Evolutionary conservation across 1,140 invertebrate species (phyloP).

Genomic region (Eurosta solidaginis): DNA sequence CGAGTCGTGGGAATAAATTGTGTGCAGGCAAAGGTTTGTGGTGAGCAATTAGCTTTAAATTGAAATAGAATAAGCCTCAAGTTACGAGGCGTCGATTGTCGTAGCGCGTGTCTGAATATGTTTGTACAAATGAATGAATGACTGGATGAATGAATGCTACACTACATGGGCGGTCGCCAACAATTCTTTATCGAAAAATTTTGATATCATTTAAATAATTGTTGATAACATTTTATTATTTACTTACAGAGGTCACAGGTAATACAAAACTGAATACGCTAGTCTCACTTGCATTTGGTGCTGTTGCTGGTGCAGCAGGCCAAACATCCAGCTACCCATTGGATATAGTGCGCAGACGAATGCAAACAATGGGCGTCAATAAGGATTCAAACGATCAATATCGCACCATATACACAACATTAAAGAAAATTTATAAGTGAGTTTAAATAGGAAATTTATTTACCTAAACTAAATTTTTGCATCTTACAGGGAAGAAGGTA

Average conservation of each 20-base stretch:
- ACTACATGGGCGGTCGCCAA: not conserved
- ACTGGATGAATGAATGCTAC: too few relatives aligned
- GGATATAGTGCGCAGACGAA: constrained; percentile 56
- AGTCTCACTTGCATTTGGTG: constrained; percentile 80
- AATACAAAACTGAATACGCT: constrained; percentile 64
- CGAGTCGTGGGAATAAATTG: too few relatives aligned
- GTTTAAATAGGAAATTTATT: not conserved
- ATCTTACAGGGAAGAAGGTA: constrained; percentile 77
- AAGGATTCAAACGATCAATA: constrained; percentile 37
- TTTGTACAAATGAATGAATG: too few relatives aligned
- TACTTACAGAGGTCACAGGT: constrained; percentile 49
- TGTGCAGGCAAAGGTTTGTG: too few relatives aligned
- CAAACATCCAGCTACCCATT: constrained; percentile 93
- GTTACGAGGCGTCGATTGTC: too few relatives aligned
- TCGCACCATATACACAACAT: constrained; percentile 49
- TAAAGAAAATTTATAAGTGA: constrained; percentile 54
- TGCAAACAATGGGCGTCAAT: constrained; percentile 57
- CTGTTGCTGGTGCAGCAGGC: constrained; percentile 89
- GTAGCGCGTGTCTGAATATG: too few relatives aligned
- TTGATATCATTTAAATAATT: not conserved
- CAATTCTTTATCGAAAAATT: not conserved
- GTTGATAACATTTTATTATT: not conserved
- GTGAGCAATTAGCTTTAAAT: too few relatives aligned
- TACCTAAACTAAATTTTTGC: not conserved
- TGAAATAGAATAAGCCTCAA: too few relatives aligned